Conservation (phyloP, 2,888 invertebrate genomes). For the Ophion costatus region DNA sequence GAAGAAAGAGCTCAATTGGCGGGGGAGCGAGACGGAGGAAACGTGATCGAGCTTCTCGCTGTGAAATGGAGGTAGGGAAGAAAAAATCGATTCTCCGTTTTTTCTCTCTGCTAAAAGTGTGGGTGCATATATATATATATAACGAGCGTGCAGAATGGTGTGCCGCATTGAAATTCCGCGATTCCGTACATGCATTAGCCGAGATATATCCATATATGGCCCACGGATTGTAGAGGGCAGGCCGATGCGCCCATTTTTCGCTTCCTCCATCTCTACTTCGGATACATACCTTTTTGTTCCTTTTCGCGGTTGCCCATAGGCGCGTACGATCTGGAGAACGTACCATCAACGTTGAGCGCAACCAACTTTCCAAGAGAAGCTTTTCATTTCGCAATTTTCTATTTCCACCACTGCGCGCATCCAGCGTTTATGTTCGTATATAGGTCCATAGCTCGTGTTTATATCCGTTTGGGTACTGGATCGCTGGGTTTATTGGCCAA, state of each 20-base stretch:
- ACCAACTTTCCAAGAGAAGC: conserved; percentile 52
- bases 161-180: conserved; percentile 59
- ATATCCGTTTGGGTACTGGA: background rate
- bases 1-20: conserved; percentile 26
- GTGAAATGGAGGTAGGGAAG: conserved; percentile 5
- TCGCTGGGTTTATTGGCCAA: background rate
- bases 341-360: conserved; percentile 43
- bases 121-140: background rate
- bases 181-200: conserved; percentile 57
- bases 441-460: background rate
- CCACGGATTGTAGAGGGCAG: conserved; percentile 42
- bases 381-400: conserved; percentile 61
- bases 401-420: conserved; percentile 23
- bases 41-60: conserved; percentile 27
- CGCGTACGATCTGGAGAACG: conserved; percentile 12
- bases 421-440: background rate
- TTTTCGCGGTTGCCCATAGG: conserved; percentile 23
- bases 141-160: conserved; percentile 6
- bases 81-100: conserved; percentile 32
- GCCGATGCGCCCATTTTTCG: conserved; percentile 34
- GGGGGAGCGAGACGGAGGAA: background rate
- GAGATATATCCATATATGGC: conserved; percentile 17
- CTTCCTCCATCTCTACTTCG: conserved; percentile 26
- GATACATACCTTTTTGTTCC: conserved; percentile 46
- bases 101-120: conserved; percentile 19